Conservation (phyloP, 2,888 invertebrate species). For the Sycophila texana region DNA sequence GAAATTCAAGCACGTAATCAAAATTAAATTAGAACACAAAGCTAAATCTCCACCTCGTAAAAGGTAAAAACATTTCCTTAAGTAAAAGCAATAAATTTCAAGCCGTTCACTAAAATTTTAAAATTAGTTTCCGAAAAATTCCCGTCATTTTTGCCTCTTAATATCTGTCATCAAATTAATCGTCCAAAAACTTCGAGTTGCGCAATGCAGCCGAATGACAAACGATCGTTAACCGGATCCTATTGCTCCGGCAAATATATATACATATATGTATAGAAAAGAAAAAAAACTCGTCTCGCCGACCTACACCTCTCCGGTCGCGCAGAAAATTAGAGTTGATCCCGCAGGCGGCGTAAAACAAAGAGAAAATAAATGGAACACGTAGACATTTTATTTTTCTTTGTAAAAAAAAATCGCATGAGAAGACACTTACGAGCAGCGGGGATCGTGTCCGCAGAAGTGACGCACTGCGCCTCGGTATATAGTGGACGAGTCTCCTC, state of each 20-base stretch:
- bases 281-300: slow-evolving; percentile 29
- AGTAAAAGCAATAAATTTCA: too few relatives aligned
- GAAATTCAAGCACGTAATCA: too few relatives aligned
- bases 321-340: neutral
- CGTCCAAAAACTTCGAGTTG: neutral
- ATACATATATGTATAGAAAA: too few relatives aligned
- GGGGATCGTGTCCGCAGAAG: slow-evolving; percentile 80
- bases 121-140: too few relatives aligned
- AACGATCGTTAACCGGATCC: slow-evolving; percentile 11
- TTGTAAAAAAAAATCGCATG: neutral
- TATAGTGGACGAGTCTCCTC: slow-evolving; percentile 71
- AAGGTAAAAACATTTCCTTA: too few relatives aligned
- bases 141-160: too few relatives aligned
- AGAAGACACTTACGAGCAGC: slow-evolving; percentile 78
- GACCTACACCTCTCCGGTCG: slow-evolving; percentile 18
- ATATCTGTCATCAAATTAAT: slow-evolving; percentile 6
- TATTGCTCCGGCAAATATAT: neutral
- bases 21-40: too few relatives aligned
- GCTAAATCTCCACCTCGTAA: too few relatives aligned
- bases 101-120: too few relatives aligned
- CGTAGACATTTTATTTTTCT: too few relatives aligned
- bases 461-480: slow-evolving; percentile 79
- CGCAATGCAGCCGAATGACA: slow-evolving; percentile 18
- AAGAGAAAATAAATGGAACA: slow-evolving; percentile 15
- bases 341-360: neutral